Evolutionary conservation across 2,797 vertebrate species (phyloP), one percentile per base, ranked within the genome.

Genomic region (Alcedo atthis): DNA sequence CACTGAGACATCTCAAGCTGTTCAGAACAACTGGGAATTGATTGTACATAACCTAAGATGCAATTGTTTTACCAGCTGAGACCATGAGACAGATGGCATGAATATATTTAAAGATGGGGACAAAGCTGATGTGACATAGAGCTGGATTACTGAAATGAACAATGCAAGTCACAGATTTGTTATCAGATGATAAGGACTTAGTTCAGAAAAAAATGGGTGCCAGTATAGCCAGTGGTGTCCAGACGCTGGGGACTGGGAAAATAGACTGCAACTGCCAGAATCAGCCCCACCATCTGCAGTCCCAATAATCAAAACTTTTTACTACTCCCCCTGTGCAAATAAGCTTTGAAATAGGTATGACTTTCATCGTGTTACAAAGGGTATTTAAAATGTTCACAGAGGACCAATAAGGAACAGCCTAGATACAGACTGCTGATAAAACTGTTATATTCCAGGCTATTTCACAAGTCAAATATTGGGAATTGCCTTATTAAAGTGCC

Each of bases 61-160:
- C 94, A 92, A 95, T 83, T 96, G 88, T 96, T 97, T 95, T 94
- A 92, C 95, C 96, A 91, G 90, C 90, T 85, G 93, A 97, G 92
- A 95, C 92, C 71, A 61, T 33, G 91, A 97, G 84, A 96, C 97
- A 97, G 97, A 97, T 97, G 97, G 97, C 81, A 89, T 94, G 95
- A 96, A 97, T 97, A 96, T 90, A 95, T 97, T 97, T 97, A 95
- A 96, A 96, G 91, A 91, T 79, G 43, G 85, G 96, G 82, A 94
- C 95, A 82, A 73, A 91, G 87, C 81, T 85, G 93, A 87, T 95
- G 68, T 94, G 92, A 95, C 84, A 95, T 66, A 35, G 11, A 87
- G 92, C 91, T 95, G 51, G 24, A 92, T 93, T 90, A 77, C 89
- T 85, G 78, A 95, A 96, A 93, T 63, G 83, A 95, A 91, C 92